Evolutionary conservation across 2,888 invertebrate genomes (phyloP), one percentile per base, ranked within the genome.

Genomic region (Electrophaes corylata): DNA sequence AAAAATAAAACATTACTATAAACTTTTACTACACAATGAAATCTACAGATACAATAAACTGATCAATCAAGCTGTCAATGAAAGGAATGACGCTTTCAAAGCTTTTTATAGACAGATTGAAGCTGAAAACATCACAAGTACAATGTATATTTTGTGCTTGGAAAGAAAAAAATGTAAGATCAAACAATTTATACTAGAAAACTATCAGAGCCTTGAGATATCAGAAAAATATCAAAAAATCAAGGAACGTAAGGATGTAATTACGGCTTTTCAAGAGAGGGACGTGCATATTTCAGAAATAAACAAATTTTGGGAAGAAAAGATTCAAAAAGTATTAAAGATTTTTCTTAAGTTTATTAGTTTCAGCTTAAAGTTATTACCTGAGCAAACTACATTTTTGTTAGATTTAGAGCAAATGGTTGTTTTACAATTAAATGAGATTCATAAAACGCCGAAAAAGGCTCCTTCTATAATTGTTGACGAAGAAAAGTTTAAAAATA

Each of bases 151-250:
- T 23, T 82, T 91, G 82, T 84, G 86, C 47, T 73, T 79, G 4
- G 90, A 91, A 66, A 78, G 91, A 69, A 91, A 88, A 72, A 91
- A 87, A 71, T 91, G 91, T 69, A 83, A 69, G 70, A 80, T 91
- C 1, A 84, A 83, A 63, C 76, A 85, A 70, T 80, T 89, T 57
- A 47, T 84, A 4, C 57, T 91, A 54, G 77, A 90, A 64, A 86
- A 75, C 48, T 77, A 78, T 65, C 85, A 86, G 55, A 74, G 64
- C 41, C 62, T 67, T 10, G 86, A 88, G 64, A 62, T 85, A 31
- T 63, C 72, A 37, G 84, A 86, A 65, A 81, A 81, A 54, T 47
- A 80, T 14, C 44, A 75, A 60, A 80, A 78, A 69, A 76, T 91
- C 1, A 82, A 84, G 64, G 77, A 84, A 57, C 79, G 67, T 18